Percentiles rank a stretch among this genome's conserved stretches.
Evolutionary conservation across 2,888 invertebrate species (phyloP).

Genomic region (Rotaria socialis): DNA sequence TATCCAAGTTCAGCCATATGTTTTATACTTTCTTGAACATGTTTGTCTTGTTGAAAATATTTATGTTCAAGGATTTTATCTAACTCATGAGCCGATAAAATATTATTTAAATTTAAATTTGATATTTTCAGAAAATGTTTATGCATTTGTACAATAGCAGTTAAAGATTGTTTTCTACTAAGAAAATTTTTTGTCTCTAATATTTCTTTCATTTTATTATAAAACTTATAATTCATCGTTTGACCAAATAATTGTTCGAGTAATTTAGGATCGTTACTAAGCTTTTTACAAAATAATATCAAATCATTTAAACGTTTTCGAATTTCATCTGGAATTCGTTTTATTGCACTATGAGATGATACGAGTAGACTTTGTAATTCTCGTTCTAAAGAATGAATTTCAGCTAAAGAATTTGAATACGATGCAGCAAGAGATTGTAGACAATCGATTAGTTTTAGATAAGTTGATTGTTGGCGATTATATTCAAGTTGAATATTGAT

Average conservation of each 20-base stretch:
- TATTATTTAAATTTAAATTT: background rate
- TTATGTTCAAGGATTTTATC: background rate
- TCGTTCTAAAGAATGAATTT: background rate
- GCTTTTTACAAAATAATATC: background rate
- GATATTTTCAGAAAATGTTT: background rate
- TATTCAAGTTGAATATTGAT: background rate
- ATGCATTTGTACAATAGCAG: background rate
- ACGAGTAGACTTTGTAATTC: background rate
- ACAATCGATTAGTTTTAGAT: background rate
- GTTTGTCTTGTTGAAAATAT: background rate
- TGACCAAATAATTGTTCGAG: background rate
- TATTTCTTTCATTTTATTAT: slow-evolving; percentile 3
- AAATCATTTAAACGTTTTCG: background rate
- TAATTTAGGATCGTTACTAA: background rate
- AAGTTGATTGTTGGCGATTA: background rate
- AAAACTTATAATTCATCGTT: background rate
- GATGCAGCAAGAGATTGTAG: background rate
- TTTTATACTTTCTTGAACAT: background rate
- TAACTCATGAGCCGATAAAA: background rate
- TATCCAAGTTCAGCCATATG: background rate
- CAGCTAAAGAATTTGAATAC: background rate
- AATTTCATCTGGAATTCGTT: background rate
- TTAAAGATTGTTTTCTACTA: background rate
- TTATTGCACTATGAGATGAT: background rate
- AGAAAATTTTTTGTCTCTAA: background rate